Conservation (phyloP, 2,113 vertebrate genomes). For the Podiceps cristatus region DNA sequence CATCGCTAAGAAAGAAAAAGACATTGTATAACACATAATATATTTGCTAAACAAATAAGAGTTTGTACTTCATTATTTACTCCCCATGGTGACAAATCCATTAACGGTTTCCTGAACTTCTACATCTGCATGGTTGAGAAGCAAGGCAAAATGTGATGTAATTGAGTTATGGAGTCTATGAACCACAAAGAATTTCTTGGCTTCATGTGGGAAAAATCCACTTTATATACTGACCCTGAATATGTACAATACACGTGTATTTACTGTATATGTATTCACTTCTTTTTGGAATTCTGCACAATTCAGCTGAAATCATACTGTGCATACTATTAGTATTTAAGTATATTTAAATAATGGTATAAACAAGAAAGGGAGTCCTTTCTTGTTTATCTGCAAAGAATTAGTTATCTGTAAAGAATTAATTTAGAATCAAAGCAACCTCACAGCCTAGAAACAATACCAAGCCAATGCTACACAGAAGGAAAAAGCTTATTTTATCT, state of each 20-base stretch:
- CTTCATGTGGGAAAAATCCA: background rate
- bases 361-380: background rate
- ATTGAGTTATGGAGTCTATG: fast-evolving
- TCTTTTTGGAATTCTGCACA: background rate
- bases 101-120: background rate
- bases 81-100: background rate
- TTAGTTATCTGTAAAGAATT: background rate
- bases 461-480: background rate
- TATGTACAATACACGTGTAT: fast-evolving
- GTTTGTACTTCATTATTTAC: background rate
- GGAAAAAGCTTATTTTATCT: background rate
- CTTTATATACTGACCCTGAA: background rate
- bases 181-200: background rate
- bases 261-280: background rate
- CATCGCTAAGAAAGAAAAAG: background rate
- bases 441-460: background rate
- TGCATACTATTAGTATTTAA: fast-evolving
- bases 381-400: background rate
- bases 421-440: background rate
- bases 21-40: background rate
- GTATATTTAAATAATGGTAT: background rate
- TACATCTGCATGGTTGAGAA: background rate
- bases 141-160: background rate
- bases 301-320: background rate
- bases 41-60: background rate